These are phyloP conservation scores for Perca flavescens DNA, from an alignment of 2,113 vertebrate genomes.

Conservation along the genomic window DNA sequence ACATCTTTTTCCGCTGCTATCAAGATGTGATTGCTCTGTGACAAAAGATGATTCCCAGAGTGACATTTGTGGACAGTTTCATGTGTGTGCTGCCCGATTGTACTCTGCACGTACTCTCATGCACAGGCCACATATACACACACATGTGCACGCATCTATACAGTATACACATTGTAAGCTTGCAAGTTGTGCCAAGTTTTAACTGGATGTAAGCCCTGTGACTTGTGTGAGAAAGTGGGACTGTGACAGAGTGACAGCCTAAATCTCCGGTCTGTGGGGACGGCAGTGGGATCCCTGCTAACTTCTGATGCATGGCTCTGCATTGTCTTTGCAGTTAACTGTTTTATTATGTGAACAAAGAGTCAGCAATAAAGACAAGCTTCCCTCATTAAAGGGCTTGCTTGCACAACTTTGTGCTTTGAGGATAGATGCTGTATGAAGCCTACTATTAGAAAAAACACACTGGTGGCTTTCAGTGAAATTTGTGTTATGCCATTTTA, in stretches of 20 bases:
- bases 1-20: conserved; percentile 57
- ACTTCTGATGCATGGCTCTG: conserved; percentile 61
- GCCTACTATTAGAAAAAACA: conserved; percentile 38
- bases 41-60: conserved; percentile 72
- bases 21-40: conserved; percentile 72
- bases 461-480: conserved; percentile 31
- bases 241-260: conserved; percentile 63
- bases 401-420: conserved; percentile 65
- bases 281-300: conserved; percentile 42
- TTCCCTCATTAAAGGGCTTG: conserved; percentile 53
- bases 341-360: conserved; percentile 76
- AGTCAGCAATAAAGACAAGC: conserved; percentile 61
- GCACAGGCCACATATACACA: conserved; percentile 30
- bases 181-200: conserved; percentile 49
- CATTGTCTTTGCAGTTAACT: conserved; percentile 61
- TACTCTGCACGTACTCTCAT: conserved; percentile 10
- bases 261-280: conserved; percentile 64
- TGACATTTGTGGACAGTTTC: conserved; percentile 62
- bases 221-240: conserved; percentile 69
- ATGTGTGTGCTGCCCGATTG: conserved; percentile 15
- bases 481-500: conserved; percentile 54
- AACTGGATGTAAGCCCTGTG: conserved; percentile 47
- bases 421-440: conserved; percentile 44
- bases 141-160: conserved; percentile 6
- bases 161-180: conserved; percentile 2